A percentile compares a stretch with the other conserved stretches of the same genome.
Evolutionary conservation across 1,140 invertebrate genomes (phyloP).

Genomic region (Holcopasites calliopsidis): DNA sequence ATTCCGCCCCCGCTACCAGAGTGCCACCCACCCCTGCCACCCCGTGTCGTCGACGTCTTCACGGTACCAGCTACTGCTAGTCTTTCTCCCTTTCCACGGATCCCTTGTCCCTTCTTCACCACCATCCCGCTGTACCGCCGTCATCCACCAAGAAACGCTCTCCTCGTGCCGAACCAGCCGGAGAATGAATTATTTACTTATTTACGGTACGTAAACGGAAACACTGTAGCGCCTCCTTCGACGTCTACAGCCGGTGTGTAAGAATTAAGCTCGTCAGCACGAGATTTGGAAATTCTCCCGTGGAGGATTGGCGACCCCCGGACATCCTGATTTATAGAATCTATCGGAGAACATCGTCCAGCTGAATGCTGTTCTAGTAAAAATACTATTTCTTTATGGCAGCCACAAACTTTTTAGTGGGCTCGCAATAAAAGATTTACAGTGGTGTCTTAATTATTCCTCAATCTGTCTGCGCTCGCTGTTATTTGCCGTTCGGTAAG

Average conservation of each 20-base stretch:
- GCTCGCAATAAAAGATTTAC: background rate
- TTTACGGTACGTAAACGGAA: slow-evolving; percentile 74
- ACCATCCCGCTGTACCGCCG: slow-evolving; percentile 19
- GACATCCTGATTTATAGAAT: background rate
- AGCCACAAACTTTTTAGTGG: background rate
- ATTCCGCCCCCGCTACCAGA: slow-evolving; percentile 58
- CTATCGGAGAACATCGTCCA: no score
- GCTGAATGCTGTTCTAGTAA: no score
- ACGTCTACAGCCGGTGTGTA: slow-evolving; percentile 9
- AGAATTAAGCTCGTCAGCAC: slow-evolving; percentile 39
- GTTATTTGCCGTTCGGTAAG: slow-evolving; percentile 22
- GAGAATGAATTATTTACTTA: slow-evolving; percentile 77
- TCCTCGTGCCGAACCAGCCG: slow-evolving; percentile 67
- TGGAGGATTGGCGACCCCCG: background rate
- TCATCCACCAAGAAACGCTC: slow-evolving; percentile 50
- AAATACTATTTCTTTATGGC: no score
- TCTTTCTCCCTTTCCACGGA: slow-evolving; percentile 1
- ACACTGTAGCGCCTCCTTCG: slow-evolving; percentile 43
- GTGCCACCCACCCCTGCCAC: background rate
- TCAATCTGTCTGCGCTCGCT: background rate
- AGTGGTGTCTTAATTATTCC: background rate
- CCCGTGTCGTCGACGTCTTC: slow-evolving; percentile 2
- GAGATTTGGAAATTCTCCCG: background rate
- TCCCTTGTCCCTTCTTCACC: slow-evolving; percentile 1
- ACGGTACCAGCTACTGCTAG: slow-evolving; percentile 8